Conservation (phyloP, 2,113 vertebrate species). For the Eretmochelys imbricata region DNA sequence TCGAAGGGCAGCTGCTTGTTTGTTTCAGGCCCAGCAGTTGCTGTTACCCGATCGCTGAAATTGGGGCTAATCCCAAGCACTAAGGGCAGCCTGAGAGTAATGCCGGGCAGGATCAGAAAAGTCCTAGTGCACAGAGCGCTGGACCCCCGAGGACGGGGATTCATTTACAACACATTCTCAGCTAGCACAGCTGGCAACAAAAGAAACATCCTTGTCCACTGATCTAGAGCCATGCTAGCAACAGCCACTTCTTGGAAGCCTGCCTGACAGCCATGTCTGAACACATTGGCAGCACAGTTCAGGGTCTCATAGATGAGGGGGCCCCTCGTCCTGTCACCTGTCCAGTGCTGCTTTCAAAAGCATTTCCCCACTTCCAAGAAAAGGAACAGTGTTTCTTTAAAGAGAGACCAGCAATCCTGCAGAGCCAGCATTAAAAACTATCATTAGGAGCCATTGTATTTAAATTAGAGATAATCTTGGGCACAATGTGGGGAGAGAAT, state of each 20-base stretch:
- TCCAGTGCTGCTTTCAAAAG: neutral
- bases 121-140: neutral
- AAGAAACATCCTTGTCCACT: neutral
- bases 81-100: fast-evolving
- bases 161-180: fast-evolving
- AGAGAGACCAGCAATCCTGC: conserved; percentile 37
- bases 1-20: neutral
- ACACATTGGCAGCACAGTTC: neutral
- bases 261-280: neutral
- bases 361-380: neutral
- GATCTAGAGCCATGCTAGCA: neutral
- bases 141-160: neutral
- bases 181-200: neutral
- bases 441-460: conserved; percentile 78
- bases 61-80: neutral
- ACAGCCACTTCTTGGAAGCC: neutral
- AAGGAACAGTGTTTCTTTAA: neutral
- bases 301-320: neutral
- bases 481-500: conserved; percentile 68
- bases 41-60: neutral
- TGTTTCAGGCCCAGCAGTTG: neutral
- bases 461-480: conserved; percentile 80
- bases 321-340: neutral
- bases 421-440: conserved; percentile 62
- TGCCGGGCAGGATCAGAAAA: neutral